Base-by-base conservation (phyloP, 2,888 invertebrate genomes). In the Neelides folsomi region DNA sequence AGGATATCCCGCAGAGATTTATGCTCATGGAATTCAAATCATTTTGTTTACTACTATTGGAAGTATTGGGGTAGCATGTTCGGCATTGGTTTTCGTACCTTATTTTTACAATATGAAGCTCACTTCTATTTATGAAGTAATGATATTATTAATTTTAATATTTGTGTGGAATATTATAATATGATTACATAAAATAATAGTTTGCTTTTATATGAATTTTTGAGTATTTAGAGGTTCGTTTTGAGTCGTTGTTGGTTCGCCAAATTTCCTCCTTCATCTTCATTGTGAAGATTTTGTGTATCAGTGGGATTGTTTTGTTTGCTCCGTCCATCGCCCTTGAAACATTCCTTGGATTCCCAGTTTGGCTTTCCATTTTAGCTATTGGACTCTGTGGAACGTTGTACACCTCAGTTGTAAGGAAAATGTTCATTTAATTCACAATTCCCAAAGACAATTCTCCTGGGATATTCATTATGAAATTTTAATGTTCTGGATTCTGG, bases 341-440 rank as follows among this genome's bases (percentile, higher is more conserved):
- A 52, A 57, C 65, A 54, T 68, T 70, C 39, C 67, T 69, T 1
- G 67, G 67, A 0, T 63, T 71, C 42, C 66, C 68, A 6, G 66
- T 64, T 36, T 67, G 68, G 68, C 60, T 63, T 13, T 66, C 68
- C 34, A 68, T 71, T 16, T n/a, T 70, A 13, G 45, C 40, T 1
- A 51, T 57, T 40, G 54, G 56, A 8, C 6, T 50, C 9, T 55
- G 53, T 34, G 58, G 70, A 46, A 69, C 69, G 6, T 66, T 71
- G 57, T 71, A 72, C 59, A 70, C 71, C 2, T 66, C 69, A 4
- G 62, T 71, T 50, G 71, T 70, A 63, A 65, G 15, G 18, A 42
- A 27, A 27, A 27, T 27, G 4, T 7, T 27, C 27, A 27, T 27
- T 27, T 27, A 27, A 27, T 27, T 27, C 27, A 27, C 7, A 5